phyloP scores from a whole-genome alignment of 1,140 invertebrate genomes.

The Papilio dardanus region DNA sequence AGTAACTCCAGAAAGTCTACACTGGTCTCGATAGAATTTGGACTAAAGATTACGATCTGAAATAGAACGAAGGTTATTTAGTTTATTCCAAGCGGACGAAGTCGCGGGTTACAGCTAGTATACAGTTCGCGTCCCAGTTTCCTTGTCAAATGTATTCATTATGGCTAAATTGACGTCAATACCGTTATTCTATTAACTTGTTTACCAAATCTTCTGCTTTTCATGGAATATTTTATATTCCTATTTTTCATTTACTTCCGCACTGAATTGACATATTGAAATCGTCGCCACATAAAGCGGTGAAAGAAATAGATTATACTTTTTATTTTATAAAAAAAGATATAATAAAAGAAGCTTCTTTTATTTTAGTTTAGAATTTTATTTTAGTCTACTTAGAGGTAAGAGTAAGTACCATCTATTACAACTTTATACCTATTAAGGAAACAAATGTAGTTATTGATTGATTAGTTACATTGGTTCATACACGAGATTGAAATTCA shows the following conservation, averaged over 20 bases:
- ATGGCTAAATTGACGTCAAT: background rate
- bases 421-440: no score
- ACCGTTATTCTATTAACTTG: conserved; percentile 11
- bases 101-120: background rate
- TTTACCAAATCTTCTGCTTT: conserved; percentile 1
- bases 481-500: no score
- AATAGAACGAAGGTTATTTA: background rate
- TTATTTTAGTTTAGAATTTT: no score
- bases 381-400: no score
- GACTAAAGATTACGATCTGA: background rate
- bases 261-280: background rate
- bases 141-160: conserved; percentile 17
- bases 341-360: no score
- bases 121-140: conserved; percentile 5
- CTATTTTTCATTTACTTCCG: background rate
- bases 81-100: background rate
- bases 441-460: no score
- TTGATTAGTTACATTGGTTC: no score
- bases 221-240: background rate
- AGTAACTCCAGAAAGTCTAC: background rate
- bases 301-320: no score
- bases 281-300: background rate
- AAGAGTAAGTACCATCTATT: no score
- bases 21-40: background rate
- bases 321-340: no score